phyloP scores from a whole-genome alignment of 1,140 invertebrate species.

The Nasonia vitripennis region DNA sequence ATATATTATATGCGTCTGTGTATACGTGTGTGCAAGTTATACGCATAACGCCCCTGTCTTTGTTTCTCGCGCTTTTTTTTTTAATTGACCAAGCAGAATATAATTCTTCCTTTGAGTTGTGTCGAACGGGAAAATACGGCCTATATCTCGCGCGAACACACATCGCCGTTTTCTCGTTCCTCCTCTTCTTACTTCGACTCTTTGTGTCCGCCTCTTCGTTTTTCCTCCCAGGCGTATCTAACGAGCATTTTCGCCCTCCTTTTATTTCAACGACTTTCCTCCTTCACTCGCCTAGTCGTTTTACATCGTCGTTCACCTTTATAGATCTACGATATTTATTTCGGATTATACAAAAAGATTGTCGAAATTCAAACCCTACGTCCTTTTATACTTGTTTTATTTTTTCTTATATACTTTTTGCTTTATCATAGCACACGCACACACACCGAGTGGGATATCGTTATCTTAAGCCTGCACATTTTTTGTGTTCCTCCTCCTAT shows the following conservation, averaged over 20 bases:
- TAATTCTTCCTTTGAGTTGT: conserved; percentile 36
- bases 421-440: neutral
- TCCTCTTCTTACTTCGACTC: conserved; percentile 20
- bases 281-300: neutral
- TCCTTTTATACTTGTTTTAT: conserved; percentile 6
- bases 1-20: neutral
- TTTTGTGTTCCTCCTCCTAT: neutral
- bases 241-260: neutral
- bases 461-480: neutral
- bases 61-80: neutral
- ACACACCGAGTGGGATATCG: neutral
- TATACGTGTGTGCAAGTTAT: neutral
- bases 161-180: neutral
- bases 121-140: neutral
- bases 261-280: neutral
- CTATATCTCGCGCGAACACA: neutral
- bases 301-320: conserved; percentile 50
- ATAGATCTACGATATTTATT: conserved; percentile 62
- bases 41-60: neutral
- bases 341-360: conserved; percentile 72
- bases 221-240: neutral
- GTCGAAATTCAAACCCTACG: conserved; percentile 68
- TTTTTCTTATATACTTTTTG: conserved; percentile 20
- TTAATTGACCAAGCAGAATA: conserved; percentile 51
- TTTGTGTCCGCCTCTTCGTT: neutral